Conservation (phyloP, 2,113 vertebrate genomes). For the Istiophorus platypterus region DNA sequence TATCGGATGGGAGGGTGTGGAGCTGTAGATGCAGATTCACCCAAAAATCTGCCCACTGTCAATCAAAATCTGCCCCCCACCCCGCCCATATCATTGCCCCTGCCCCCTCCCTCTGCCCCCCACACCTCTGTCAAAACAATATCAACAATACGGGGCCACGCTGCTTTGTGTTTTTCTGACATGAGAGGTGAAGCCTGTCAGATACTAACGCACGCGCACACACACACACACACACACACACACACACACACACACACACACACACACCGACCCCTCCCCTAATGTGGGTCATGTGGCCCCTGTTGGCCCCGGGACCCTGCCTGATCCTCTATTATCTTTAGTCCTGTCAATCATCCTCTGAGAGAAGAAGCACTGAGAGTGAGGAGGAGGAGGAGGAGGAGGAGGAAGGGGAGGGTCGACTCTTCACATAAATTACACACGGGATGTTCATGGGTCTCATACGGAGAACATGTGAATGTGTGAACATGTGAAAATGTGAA, state of each 20-base stretch:
- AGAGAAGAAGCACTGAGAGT: neutral
- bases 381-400: slow-evolving; percentile 9
- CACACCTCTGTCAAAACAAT: slow-evolving; percentile 19
- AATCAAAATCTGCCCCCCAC: slow-evolving; percentile 20
- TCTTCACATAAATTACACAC: neutral
- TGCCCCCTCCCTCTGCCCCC: slow-evolving; percentile 2
- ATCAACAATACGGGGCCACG: slow-evolving; percentile 32
- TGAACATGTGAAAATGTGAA: too few species aligned
- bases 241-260: slow-evolving; percentile 35
- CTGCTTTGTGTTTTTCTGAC: slow-evolving; percentile 48
- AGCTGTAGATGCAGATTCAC: neutral
- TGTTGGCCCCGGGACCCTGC: slow-evolving; percentile 10
- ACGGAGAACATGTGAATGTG: too few species aligned
- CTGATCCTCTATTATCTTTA: slow-evolving; percentile 37
- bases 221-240: slow-evolving; percentile 23
- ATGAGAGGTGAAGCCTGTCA: slow-evolving; percentile 53
- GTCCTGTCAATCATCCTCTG: slow-evolving; percentile 56
- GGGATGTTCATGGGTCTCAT: too few species aligned
- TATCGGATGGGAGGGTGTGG: too few species aligned
- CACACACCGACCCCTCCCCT: slow-evolving; percentile 15
- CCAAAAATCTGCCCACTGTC: slow-evolving; percentile 25
- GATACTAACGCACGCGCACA: slow-evolving; percentile 26
- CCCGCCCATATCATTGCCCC: slow-evolving; percentile 36
- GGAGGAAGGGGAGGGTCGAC: neutral
- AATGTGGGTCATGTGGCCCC: slow-evolving; percentile 49